phyloP scores from a whole-genome alignment of 1,140 invertebrate species.

The Probaryconus sp. region DNA sequence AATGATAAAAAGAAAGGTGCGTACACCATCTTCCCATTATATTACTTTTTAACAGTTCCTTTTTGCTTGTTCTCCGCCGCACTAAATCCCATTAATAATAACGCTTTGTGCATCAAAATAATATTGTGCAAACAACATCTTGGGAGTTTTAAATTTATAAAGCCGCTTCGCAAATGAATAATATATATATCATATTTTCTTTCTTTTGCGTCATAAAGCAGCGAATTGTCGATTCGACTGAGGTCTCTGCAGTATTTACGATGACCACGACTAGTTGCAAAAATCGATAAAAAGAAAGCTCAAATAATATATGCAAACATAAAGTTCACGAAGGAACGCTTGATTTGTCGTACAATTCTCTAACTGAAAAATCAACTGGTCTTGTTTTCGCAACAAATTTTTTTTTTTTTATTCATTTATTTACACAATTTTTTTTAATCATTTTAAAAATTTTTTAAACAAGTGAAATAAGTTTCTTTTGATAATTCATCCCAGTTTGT shows the following conservation, averaged over 20 bases:
- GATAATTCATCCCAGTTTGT: no score
- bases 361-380: not conserved
- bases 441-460: conserved; percentile 19
- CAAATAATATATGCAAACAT: conserved; percentile 21
- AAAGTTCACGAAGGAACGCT: conserved; percentile 21
- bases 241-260: conserved; percentile 20
- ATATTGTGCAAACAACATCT: conserved; percentile 30
- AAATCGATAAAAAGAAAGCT: conserved; percentile 28
- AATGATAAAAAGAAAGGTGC: conserved; percentile 77
- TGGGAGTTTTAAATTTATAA: conserved; percentile 1
- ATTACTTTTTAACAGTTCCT: conserved; percentile 9
- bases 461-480: no score
- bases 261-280: conserved; percentile 4
- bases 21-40: conserved; percentile 49
- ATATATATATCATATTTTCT: not conserved
- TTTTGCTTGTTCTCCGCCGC: not conserved
- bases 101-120: conserved; percentile 26
- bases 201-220: conserved; percentile 8
- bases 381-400: no score
- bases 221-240: conserved; percentile 23
- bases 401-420: no score
- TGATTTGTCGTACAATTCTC: not conserved
- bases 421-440: no score
- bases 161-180: not conserved
- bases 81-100: conserved; percentile 35